Evolutionary conservation across 2,113 vertebrate species (phyloP), one percentile per base, ranked within the genome.

Genomic region (Paraplagusia blochii): DNA sequence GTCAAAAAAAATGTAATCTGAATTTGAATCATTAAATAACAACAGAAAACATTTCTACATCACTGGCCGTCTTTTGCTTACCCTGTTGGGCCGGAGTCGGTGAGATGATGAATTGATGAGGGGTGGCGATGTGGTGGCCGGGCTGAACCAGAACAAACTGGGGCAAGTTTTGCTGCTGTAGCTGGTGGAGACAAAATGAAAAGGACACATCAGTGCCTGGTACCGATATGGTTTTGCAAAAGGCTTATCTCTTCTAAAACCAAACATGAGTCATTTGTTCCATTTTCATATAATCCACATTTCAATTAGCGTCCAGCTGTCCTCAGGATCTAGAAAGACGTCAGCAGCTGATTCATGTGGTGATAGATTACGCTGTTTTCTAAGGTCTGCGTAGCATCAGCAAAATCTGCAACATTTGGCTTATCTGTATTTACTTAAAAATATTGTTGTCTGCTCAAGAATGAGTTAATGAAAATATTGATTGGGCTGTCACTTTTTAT

Each of bases 91-190:
- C 92, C 63, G 94, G 92, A 52, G 95, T 90, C 91, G 94, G 96
- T 75, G 97, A 98, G 93, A 99, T 98, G 93, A 99, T 97, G 75
- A 98, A 97, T 91, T 98, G 97, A 67, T 95, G 85, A 53, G 94
- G 93, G 69, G 96, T 92, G 70, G 95, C 92, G n/a, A 92, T 92
- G 8, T 75, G 90, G 76, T 92, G 90, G 47, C 91, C 91, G 5
- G 97, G 94, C 85, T 99, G 97, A 80, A 99, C 93, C 91, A 99
- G 87, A 77, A 99, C 95, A 84, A 98, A 98, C 90, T 98, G 97
- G 50, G 95, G 96, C 89, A 99, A 86, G 86, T 95, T 98, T 89
- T 96, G 96, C 81, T 96, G 95, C 74, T 98, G 95, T 66, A 98
- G 90, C 82, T 95, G 94, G 79, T 95, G 93, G 44, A 90, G 85